These are phyloP conservation scores for Centroberyx gerrardi DNA, from an alignment of 2,797 vertebrate genomes.

Conservation along the genomic window DNA sequence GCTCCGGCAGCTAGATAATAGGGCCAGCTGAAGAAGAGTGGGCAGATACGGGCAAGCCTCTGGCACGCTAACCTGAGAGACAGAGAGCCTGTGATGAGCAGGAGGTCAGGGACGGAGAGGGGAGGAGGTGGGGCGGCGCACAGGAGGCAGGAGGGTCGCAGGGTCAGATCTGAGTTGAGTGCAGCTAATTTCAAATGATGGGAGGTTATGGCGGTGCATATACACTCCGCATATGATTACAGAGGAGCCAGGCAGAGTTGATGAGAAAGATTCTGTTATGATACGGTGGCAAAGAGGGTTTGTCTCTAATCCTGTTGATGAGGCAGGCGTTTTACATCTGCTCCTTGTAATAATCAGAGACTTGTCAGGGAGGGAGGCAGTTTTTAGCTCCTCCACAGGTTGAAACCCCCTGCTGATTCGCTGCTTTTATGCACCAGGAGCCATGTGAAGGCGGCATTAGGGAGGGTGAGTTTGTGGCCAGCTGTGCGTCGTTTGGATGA, in stretches of 20 bases:
- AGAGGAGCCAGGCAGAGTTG: constrained; percentile 6
- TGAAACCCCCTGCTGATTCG: constrained; percentile 33
- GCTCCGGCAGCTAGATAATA: constrained; percentile 74
- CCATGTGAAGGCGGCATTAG: constrained; percentile 4
- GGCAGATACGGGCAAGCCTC: constrained; percentile 73
- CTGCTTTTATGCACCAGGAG: constrained; percentile 15
- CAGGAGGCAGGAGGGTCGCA: constrained; percentile 30
- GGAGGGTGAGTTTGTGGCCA: constrained; percentile 15
- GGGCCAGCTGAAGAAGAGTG: constrained; percentile 63
- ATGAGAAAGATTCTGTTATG: constrained; percentile 23
- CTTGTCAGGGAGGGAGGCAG: constrained; percentile 11
- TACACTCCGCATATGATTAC: constrained; percentile 4
- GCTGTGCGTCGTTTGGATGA: constrained; percentile 18
- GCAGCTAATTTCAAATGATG: constrained; percentile 44
- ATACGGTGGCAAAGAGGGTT: neutral
- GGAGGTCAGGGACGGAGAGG: constrained; percentile 22
- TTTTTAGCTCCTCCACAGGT: constrained; percentile 5
- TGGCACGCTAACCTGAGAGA: constrained; percentile 60
- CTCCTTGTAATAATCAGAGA: constrained; percentile 21
- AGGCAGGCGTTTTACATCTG: constrained; percentile 36
- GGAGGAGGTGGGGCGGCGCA: constrained; percentile 3
- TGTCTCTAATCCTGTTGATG: constrained; percentile 17
- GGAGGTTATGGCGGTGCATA: constrained; percentile 3
- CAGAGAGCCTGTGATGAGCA: constrained; percentile 62
- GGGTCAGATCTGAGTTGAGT: constrained; percentile 49